phyloP scores from a whole-genome alignment of 1,140 invertebrate species.

The Pemphigus obesinymphae region DNA sequence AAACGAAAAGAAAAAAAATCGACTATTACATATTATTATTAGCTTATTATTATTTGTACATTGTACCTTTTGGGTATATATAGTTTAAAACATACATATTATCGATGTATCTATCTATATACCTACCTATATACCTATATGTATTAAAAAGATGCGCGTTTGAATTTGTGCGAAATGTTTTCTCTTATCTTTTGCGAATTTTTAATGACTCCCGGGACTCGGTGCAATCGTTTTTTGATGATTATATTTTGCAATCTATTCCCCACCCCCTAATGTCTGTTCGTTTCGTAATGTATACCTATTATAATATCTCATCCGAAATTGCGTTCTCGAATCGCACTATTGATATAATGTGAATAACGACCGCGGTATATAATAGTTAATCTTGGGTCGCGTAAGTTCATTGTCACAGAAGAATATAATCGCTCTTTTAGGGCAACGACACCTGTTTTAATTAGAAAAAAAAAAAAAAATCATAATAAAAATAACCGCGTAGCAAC shows the following conservation, averaged over 20 bases:
- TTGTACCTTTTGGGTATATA: background rate
- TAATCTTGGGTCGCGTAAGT: constrained; percentile 29
- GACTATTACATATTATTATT: background rate
- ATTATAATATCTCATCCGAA: background rate
- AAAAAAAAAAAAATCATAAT: background rate
- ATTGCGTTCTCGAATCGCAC: background rate
- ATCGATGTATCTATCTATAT: background rate
- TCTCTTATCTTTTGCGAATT: background rate
- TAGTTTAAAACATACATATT: background rate
- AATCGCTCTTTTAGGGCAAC: constrained; percentile 4
- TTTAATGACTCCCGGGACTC: background rate
- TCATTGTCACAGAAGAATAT: constrained; percentile 28
- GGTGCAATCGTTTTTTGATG: background rate
- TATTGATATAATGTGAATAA: constrained; percentile 22
- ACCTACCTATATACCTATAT: too few relatives aligned
- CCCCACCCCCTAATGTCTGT: too few relatives aligned
- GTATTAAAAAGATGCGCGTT: background rate
- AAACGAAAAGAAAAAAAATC: background rate
- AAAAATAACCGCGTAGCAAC: background rate
- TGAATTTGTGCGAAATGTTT: background rate
- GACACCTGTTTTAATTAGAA: constrained; percentile 30
- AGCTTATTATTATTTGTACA: background rate
- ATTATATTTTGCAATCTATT: background rate
- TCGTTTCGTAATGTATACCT: background rate
- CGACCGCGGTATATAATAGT: background rate